Conservation (phyloP, 2,113 vertebrate genomes). For the Phodopus roborovskii region DNA sequence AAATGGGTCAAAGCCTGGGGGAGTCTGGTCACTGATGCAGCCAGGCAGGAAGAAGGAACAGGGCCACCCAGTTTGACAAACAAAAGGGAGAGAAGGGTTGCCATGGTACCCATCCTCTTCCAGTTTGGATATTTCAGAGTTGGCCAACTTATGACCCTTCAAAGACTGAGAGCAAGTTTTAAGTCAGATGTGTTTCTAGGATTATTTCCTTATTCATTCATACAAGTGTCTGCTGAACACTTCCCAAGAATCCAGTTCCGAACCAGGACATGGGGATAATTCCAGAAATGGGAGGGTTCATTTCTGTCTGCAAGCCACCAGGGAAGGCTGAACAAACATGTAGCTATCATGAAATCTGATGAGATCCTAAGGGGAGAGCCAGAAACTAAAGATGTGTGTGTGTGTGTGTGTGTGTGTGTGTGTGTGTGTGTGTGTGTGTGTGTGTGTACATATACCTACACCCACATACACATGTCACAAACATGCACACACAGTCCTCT, state of each 20-base stretch:
- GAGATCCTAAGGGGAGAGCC: neutral
- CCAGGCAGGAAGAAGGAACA: conserved; percentile 67
- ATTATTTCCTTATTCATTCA: neutral
- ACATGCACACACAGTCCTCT: too few species aligned
- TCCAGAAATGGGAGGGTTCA: neutral
- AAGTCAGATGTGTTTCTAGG: conserved; percentile 15
- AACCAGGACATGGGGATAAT: neutral
- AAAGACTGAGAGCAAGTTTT: neutral
- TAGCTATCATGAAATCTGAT: neutral
- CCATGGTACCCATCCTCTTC: conserved; percentile 35
- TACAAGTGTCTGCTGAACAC: neutral
- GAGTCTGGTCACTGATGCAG: neutral
- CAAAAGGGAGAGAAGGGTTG: conserved; percentile 58
- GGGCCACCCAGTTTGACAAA: conserved; percentile 66
- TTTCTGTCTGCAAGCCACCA: neutral
- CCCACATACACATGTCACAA: neutral
- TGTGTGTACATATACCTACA: rapidly evolving
- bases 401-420: rapidly evolving
- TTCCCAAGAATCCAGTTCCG: neutral
- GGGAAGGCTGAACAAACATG: neutral
- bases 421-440: too few species aligned
- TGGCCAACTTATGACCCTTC: conserved; percentile 55
- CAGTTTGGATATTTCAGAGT: conserved; percentile 43
- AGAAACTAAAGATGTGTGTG: neutral
- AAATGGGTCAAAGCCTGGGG: conserved; percentile 58